Evolutionary conservation across 2,888 invertebrate species (phyloP), one percentile per base, ranked within the genome.

Genomic region (Cheilosia grossa): DNA sequence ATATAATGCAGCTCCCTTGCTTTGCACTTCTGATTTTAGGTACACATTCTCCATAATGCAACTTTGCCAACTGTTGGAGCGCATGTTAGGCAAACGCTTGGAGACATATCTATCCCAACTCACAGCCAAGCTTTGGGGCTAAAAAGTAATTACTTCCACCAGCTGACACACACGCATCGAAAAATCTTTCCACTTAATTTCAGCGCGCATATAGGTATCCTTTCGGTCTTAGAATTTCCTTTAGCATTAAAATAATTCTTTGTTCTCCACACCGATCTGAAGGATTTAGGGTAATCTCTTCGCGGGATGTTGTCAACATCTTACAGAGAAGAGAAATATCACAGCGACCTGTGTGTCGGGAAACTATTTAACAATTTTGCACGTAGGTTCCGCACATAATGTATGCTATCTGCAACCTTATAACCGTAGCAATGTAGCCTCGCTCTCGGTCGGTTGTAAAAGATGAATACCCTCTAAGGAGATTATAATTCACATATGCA

Each of bases 401-500:
- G 15, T 17, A 21, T n/a, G 2, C 9, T 24, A 51, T 21, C 19
- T 0, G 5, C 17, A 17, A 9, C 13, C 10, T 2, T 33, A 10
- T 33, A 33, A 24, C 51, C 24, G 9, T 49, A 19, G 24, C 13
- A n/a, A 21, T 27, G 21, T 10, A 9, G 10, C 21, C 1, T 9
- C 13, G 21, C 5, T 17, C 9, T 47, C 49, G n/a, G 21, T 27
- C 40, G 24, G 42, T 54, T 54, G 56, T 42, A 42, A 75, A 75
- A 78, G 82, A 82, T 82, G 82, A 78, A 82, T 78, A 63, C 72
- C 78, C 82, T 78, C 73, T 82, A 82, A 82, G 73, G 73, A 82
- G 82, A 82, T 82, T 82, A 82, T 73, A 82, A 82, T 73, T 82
- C 82, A 78, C 72, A 78, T 82, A 82, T 82, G 82, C 82, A 82